phyloP scores from a whole-genome alignment of 2,113 vertebrate genomes.

The Hippocampus guttulatus region DNA sequence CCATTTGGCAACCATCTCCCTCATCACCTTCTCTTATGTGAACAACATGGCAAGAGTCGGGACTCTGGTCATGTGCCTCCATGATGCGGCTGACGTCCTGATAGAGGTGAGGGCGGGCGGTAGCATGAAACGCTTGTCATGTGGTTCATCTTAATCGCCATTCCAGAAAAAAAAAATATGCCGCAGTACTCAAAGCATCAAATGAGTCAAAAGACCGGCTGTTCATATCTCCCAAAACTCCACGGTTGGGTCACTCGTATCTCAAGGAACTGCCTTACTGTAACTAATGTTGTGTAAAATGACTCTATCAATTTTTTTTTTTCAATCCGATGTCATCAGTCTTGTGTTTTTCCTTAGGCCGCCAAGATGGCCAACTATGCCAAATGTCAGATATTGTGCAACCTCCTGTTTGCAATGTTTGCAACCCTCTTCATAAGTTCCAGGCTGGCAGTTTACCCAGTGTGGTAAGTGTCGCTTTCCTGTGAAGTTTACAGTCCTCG shows the following conservation, averaged over 20 bases:
- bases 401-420: conserved; percentile 92
- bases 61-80: conserved; percentile 87
- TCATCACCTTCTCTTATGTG: conserved; percentile 89
- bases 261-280: neutral
- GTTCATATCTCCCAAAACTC: no score
- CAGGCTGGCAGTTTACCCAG: conserved; percentile 87
- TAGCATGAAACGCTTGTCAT: no score
- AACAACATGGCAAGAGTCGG: conserved; percentile 94
- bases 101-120: conserved; percentile 81
- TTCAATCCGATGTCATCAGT: neutral
- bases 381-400: conserved; percentile 95
- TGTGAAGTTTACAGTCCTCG: conserved; percentile 1
- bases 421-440: conserved; percentile 90
- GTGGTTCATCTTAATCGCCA: no score
- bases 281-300: no score
- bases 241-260: neutral
- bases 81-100: conserved; percentile 83
- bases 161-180: no score
- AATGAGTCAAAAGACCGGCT: no score
- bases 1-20: conserved; percentile 81
- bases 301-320: neutral
- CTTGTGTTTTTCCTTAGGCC: conserved; percentile 74
- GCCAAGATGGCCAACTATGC: conserved; percentile 99
- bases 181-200: no score
- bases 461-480: conserved; percentile 81